Conservation (phyloP, 1,140 invertebrate species). For the Caenorhabditis latens region DNA sequence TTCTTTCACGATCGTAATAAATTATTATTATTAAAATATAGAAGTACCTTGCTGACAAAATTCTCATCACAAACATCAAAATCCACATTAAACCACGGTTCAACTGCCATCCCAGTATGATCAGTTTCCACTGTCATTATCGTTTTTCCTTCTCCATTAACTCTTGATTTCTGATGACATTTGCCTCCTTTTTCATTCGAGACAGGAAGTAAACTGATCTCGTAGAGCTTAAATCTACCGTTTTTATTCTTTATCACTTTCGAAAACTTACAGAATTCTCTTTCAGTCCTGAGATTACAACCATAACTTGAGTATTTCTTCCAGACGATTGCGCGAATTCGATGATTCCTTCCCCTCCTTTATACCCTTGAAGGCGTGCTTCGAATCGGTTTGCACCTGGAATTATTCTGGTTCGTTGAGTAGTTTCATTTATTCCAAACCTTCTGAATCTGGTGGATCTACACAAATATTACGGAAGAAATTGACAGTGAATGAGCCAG, state of each 20-base stretch:
- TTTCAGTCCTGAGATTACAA: conserved; percentile 13
- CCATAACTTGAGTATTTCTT: conserved; percentile 41
- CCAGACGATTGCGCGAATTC: conserved; percentile 1
- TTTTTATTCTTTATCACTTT: not conserved
- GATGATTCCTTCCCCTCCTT: conserved; percentile 34
- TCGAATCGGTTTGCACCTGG: conserved; percentile 19
- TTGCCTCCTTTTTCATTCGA: conserved; percentile 10
- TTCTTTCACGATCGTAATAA: too few species aligned
- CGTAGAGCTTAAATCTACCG: not conserved
- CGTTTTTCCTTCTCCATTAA: not conserved
- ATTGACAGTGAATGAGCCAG: conserved; percentile 29
- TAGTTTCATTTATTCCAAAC: not conserved
- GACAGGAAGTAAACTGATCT: not conserved
- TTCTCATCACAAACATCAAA: conserved; percentile 30
- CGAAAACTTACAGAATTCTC: conserved; percentile 6
- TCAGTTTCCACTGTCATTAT: conserved; percentile 24
- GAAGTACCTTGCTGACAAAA: not conserved
- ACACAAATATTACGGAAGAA: conserved; percentile 49
- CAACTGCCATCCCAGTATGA: conserved; percentile 42
- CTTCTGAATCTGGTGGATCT: conserved; percentile 40
- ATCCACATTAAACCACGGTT: conserved; percentile 3
- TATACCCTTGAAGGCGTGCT: conserved; percentile 39
- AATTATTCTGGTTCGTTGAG: not conserved
- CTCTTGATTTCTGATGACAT: conserved; percentile 8
- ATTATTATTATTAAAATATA: too few species aligned